A percentile compares a stretch with the other conserved stretches of the same genome.
Evolutionary conservation across 2,797 vertebrate genomes (phyloP).

Genomic region (Aldrovandia affinis): DNA sequence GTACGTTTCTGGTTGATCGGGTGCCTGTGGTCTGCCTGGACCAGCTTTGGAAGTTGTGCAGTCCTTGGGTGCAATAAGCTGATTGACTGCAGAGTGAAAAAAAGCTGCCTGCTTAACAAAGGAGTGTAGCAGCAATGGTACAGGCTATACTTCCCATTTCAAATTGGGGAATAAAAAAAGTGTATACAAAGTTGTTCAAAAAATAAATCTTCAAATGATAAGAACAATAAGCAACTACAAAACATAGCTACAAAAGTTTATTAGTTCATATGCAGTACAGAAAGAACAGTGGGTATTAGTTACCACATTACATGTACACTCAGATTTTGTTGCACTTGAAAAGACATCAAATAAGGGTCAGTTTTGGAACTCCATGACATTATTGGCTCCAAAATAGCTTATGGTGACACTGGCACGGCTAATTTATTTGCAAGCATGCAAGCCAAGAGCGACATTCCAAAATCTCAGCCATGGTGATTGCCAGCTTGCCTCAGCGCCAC

Average conservation of each 20-base stretch:
- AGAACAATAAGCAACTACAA: slow-evolving; percentile 12
- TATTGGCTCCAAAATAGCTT: slow-evolving; percentile 9
- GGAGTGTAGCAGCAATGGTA: no score
- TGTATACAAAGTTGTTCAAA: not conserved
- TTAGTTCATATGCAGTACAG: slow-evolving; percentile 32
- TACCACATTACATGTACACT: not conserved
- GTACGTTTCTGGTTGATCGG: no score
- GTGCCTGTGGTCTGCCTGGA: no score
- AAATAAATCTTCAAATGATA: no score
- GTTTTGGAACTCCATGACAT: slow-evolving; percentile 24
- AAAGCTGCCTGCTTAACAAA: no score
- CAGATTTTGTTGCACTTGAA: not conserved
- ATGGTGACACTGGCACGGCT: slow-evolving; percentile 26
- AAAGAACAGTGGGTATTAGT: not conserved
- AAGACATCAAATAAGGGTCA: slow-evolving; percentile 25
- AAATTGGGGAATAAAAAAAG: no score
- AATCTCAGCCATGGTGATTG: not conserved
- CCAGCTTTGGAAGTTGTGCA: no score
- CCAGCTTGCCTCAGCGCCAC: no score
- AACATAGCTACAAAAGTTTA: slow-evolving; percentile 32
- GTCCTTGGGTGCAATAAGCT: no score
- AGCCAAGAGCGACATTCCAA: slow-evolving; percentile 12
- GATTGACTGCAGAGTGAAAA: no score
- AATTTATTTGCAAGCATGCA: slow-evolving; percentile 33
- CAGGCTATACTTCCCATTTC: no score